Percentiles rank a stretch among this genome's conserved stretches.
Evolutionary conservation across 2,113 vertebrate species (phyloP).

Genomic region (Syngnathoides biaculeatus): DNA sequence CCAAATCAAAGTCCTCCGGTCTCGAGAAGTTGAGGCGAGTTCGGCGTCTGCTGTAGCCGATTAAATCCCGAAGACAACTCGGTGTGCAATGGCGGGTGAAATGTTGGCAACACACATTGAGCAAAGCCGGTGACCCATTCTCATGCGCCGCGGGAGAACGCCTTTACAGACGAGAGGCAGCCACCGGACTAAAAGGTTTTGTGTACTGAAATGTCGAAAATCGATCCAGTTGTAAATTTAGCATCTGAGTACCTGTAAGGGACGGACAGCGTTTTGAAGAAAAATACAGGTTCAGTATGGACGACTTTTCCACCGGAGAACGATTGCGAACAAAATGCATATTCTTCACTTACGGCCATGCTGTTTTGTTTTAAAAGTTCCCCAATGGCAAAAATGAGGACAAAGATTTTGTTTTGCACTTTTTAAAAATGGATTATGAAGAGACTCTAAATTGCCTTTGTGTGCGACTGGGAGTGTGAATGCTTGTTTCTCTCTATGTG

Average conservation of each 20-base stretch:
- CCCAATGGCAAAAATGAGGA: too few species aligned
- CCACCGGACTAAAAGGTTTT: slow-evolving; percentile 11
- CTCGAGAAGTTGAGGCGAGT: too few species aligned
- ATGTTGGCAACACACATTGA: slow-evolving; percentile 37
- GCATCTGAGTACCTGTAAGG: not conserved
- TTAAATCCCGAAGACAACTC: slow-evolving; percentile 19
- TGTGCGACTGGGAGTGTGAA: too few species aligned
- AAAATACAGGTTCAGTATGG: not conserved
- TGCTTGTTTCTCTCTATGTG: too few species aligned
- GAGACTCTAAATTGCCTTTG: too few species aligned
- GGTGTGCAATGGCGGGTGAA: slow-evolving; percentile 40
- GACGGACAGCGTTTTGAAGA: not conserved
- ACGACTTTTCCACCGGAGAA: not conserved
- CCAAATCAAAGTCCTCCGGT: too few species aligned
- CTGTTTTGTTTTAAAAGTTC: not conserved
- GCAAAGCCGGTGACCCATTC: slow-evolving; percentile 24
- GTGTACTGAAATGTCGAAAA: not conserved
- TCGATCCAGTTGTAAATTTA: not conserved
- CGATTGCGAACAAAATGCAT: too few species aligned
- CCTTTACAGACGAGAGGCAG: slow-evolving; percentile 13
- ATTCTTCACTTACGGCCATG: not conserved
- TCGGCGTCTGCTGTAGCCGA: slow-evolving; percentile 17
- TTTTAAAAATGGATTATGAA: too few species aligned
- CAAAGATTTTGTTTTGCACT: too few species aligned
- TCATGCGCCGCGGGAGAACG: slow-evolving; percentile 14